Evolutionary conservation across 53 echinoderm and acorn worm genomes (phyloP), one percentile per base, ranked within the genome.

Genomic region (Patiria pectinifera): DNA sequence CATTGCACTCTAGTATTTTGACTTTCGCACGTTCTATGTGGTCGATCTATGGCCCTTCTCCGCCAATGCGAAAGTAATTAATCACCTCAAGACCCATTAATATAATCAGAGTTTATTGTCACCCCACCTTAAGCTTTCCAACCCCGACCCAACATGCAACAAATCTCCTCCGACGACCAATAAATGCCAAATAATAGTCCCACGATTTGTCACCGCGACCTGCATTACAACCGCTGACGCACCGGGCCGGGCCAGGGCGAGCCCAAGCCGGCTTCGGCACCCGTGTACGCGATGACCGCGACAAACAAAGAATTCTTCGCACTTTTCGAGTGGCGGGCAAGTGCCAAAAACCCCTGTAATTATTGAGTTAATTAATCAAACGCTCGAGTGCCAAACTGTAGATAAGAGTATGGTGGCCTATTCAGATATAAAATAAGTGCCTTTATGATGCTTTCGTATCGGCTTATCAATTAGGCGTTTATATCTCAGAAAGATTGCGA

Each of bases 301-400:
- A 16, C 63, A 66, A 26, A 84, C 84, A 84, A 84, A 84, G 84
- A 84, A 62, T 44, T 24, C 26, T 19, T 44, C 62, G 62, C 66
- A 84, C 84, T 63, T 63, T 84, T 21, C 11, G 23, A 83, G 83
- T 45, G 80, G 77, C 15, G 46, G 21, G 16, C 11, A 48, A 15
- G 49, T 11, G 47, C 4, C 2, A 15, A 26, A 60, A 63, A 66
- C 0, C 0, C 84, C 66, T 26, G 84, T 66, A 84, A 84, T 84
- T 84, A 84, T 63, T 63, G 66, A 44, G 14, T 84, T 84, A 84
- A 84, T 84, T 84, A 84, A 84, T 84, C 84, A 84, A 84, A 11
- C 26, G 23, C 45, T 63, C 58, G 84, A 63, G 62, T 66, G 84
- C 44, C 26, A 66, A 84, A 44, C 69, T 62, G 84, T 44, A 84